Percentiles rank a stretch among this genome's conserved stretches.
These are phyloP conservation scores for cattle (Bos taurus) DNA, from an alignment of 2,113 vertebrate genomes.

Conservation along the genomic window DNA sequence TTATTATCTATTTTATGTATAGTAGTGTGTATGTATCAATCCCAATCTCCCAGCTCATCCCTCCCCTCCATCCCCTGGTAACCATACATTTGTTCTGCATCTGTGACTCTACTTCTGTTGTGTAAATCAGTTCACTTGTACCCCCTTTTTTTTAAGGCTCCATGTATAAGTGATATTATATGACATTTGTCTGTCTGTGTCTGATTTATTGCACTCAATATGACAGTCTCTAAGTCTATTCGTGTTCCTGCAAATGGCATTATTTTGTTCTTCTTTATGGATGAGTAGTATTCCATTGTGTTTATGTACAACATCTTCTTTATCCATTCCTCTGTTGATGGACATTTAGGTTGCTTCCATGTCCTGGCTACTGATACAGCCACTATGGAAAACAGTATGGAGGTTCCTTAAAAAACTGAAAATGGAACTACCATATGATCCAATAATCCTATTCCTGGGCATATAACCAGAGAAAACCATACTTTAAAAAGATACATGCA, in stretches of 20 bases:
- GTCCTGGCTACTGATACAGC: neutral
- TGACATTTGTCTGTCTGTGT: neutral
- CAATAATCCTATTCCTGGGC: neutral
- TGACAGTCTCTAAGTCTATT: neutral
- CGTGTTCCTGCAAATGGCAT: neutral
- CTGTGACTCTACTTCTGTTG: neutral
- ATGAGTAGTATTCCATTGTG: neutral
- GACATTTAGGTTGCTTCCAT: neutral
- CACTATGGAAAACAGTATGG: neutral
- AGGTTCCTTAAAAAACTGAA: neutral
- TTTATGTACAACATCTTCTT: neutral
- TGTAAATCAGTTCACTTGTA: neutral
- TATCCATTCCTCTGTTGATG: neutral
- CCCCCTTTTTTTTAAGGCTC: neutral
- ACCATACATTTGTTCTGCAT: neutral
- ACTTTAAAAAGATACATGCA: neutral
- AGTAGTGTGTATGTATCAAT: neutral
- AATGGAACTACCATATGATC: neutral
- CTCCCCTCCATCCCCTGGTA: neutral
- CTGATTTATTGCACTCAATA: neutral
- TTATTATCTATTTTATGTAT: neutral
- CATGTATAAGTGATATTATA: neutral
- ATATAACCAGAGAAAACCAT: neutral
- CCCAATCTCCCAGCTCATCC: neutral
- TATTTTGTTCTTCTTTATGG: neutral